phyloP scores from a whole-genome alignment of 2,888 invertebrate species.

The Sminthurinus aureus region DNA sequence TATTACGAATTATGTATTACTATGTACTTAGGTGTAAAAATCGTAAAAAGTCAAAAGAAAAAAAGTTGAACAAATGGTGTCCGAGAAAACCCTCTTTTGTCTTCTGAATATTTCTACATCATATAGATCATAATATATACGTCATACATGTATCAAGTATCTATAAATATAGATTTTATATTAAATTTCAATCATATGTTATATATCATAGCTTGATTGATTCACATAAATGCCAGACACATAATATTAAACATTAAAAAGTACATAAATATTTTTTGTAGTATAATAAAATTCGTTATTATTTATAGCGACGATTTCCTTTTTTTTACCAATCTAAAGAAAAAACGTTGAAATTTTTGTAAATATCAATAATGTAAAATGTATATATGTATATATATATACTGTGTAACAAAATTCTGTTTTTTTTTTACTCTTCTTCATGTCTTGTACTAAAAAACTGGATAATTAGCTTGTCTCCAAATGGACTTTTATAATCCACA shows the following conservation, averaged over 20 bases:
- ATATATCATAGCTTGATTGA: neutral
- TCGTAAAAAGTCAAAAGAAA: neutral
- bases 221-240: neutral
- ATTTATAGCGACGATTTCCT: too few relatives aligned
- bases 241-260: too few relatives aligned
- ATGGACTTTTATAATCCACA: constrained; percentile 53
- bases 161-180: neutral
- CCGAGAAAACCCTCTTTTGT: too few relatives aligned
- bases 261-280: neutral
- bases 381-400: neutral
- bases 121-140: neutral
- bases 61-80: neutral
- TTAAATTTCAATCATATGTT: neutral
- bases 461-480: constrained; percentile 55
- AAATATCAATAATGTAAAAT: constrained; percentile 5
- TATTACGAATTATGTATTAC: too few relatives aligned
- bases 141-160: neutral
- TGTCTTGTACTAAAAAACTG: constrained; percentile 49
- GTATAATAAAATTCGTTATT: too few relatives aligned
- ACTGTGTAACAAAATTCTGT: neutral
- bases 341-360: neutral
- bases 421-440: constrained; percentile 28
- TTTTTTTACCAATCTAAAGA: neutral
- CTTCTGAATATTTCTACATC: neutral
- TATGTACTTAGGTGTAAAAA: too few relatives aligned